Conservation (phyloP, 2,797 vertebrate genomes). For the Antrozous pallidus region DNA sequence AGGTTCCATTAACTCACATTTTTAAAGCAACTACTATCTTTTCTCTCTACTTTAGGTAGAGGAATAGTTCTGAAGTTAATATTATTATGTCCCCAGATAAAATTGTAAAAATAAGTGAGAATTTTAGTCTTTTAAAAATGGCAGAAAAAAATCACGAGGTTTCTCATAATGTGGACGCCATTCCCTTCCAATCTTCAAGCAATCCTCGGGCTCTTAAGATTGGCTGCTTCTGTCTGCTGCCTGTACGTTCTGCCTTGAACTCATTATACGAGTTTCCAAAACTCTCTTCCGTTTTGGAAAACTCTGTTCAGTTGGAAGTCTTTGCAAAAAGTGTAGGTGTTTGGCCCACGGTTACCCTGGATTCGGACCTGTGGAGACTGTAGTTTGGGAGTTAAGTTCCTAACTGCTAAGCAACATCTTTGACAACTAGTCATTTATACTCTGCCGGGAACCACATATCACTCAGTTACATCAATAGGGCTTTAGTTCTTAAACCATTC, state of each 20-base stretch:
- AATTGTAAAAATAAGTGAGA: neutral
- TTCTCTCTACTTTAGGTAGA: conserved; percentile 36
- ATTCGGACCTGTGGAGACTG: neutral
- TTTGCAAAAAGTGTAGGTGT: neutral
- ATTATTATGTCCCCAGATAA: neutral
- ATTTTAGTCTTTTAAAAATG: conserved; percentile 27
- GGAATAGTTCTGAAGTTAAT: conserved; percentile 24
- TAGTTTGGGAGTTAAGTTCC: neutral
- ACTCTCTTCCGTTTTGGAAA: conserved; percentile 20
- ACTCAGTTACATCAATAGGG: neutral
- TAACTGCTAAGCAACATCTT: conserved; percentile 19
- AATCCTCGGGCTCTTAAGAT: neutral
- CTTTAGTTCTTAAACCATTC: conserved; percentile 12
- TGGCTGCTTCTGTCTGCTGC: neutral
- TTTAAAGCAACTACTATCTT: neutral
- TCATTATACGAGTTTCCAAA: neutral
- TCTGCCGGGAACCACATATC: neutral
- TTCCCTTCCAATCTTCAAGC: conserved; percentile 1
- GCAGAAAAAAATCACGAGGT: neutral
- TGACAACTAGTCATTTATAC: neutral
- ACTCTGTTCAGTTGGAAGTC: neutral
- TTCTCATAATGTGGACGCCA: neutral
- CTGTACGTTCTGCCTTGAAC: neutral
- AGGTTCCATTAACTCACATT: neutral
- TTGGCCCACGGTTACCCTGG: neutral